Evolutionary conservation across 2,113 vertebrate genomes (phyloP).

Genomic region (Erythrolamprus reginae): DNA sequence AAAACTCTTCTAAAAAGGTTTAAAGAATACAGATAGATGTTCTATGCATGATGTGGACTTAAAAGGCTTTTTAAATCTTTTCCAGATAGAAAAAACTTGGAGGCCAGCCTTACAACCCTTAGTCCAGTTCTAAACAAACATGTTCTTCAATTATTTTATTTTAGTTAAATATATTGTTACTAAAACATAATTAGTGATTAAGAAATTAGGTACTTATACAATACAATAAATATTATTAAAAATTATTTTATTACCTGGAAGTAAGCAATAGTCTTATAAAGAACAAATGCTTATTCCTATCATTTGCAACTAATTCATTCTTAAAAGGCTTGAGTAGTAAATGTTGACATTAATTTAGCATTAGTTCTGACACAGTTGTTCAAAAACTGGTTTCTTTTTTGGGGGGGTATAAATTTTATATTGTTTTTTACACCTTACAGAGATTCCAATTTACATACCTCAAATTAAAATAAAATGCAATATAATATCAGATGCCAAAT

Average conservation of each 20-base stretch:
- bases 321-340: background rate
- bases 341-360: background rate
- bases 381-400: background rate
- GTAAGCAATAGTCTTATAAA: background rate
- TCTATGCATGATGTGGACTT: slow-evolving; percentile 2
- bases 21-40: slow-evolving; percentile 9
- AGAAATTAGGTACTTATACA: background rate
- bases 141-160: background rate
- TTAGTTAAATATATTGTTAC: background rate
- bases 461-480: too few relatives aligned
- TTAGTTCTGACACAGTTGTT: background rate
- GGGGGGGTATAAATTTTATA: too few relatives aligned
- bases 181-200: background rate
- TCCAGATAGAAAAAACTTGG: background rate
- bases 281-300: background rate
- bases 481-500: too few relatives aligned
- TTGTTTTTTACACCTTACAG: too few relatives aligned
- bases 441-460: too few relatives aligned
- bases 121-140: background rate
- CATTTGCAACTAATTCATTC: background rate
- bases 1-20: slow-evolving; percentile 1
- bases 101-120: background rate
- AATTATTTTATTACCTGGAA: background rate
- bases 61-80: background rate
- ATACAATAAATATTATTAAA: background rate